Evolutionary conservation across 1,140 invertebrate species (phyloP).

Genomic region (Glossosoma conforme): DNA sequence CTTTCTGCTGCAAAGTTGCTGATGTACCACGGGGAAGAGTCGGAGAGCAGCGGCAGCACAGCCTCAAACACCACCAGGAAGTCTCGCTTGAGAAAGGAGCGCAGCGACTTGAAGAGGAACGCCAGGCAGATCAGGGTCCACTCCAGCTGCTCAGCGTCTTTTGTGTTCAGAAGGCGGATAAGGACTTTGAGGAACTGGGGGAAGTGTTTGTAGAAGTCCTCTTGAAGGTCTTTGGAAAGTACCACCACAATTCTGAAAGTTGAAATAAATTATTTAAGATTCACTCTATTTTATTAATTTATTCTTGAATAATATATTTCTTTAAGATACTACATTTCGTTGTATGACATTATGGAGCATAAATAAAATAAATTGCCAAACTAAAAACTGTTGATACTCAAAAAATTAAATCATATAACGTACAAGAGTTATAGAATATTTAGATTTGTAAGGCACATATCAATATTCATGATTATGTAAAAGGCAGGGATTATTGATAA

Average conservation of each 20-base stretch:
- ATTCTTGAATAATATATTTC: neutral
- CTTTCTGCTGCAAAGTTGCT: constrained; percentile 90
- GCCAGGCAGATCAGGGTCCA: constrained; percentile 78
- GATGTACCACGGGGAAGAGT: constrained; percentile 71
- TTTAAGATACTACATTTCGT: neutral
- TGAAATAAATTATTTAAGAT: constrained; percentile 2
- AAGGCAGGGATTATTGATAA: too few relatives aligned
- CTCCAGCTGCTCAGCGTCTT: constrained; percentile 78
- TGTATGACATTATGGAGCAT: neutral
- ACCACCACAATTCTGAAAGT: constrained; percentile 71
- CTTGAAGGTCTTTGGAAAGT: constrained; percentile 76
- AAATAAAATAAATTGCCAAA: too few relatives aligned
- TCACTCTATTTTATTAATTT: neutral
- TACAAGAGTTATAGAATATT: too few relatives aligned
- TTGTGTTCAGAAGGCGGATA: constrained; percentile 67
- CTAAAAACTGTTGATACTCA: too few relatives aligned
- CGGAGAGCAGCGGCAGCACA: constrained; percentile 69
- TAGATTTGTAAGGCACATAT: too few relatives aligned
- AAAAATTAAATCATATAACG: too few relatives aligned
- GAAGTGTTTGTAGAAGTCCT: constrained; percentile 83
- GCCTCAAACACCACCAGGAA: constrained; percentile 67
- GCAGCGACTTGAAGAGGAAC: constrained; percentile 84
- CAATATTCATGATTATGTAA: too few relatives aligned
- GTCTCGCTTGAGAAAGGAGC: constrained; percentile 76
- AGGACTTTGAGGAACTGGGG: constrained; percentile 62